Percentiles rank a stretch among this genome's conserved stretches.
Conservation (phyloP, 2,797 vertebrate genomes). For the Tauraco hartlaubi region DNA sequence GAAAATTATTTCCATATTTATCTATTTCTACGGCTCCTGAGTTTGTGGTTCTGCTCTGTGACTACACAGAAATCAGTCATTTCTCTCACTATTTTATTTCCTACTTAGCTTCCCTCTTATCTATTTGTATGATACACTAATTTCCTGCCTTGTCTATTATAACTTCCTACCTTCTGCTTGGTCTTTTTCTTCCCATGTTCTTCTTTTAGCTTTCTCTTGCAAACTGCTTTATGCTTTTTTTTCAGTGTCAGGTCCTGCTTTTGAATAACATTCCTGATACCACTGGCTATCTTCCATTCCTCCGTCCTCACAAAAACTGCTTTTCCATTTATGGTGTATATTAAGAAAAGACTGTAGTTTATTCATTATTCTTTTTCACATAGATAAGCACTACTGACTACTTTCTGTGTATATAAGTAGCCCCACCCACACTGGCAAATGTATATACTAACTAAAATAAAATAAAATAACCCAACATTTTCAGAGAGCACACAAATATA, state of each 20-base stretch:
- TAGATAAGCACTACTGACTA: neutral
- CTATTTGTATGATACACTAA: neutral
- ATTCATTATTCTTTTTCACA: neutral
- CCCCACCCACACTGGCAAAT: neutral
- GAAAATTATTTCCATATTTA: conserved; percentile 21
- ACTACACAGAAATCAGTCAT: neutral
- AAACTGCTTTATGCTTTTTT: neutral
- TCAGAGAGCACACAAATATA: neutral
- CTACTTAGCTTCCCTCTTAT: neutral
- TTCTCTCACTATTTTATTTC: conserved; percentile 23
- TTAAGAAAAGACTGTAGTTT: neutral
- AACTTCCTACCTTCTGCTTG: neutral
- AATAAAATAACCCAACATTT: neutral
- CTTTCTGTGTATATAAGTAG: neutral
- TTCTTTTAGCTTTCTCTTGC: neutral
- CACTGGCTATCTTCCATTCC: neutral
- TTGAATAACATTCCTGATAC: neutral
- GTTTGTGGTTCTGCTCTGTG: conserved; percentile 6
- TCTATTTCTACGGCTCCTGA: conserved; percentile 22
- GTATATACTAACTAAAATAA: neutral
- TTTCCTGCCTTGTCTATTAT: conserved; percentile 17
- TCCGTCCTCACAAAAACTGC: neutral
- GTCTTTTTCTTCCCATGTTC: neutral
- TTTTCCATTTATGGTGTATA: neutral
- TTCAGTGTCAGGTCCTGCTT: neutral